Evolutionary conservation across 2,113 vertebrate species (phyloP).

Genomic region (Cercopithecus mona): DNA sequence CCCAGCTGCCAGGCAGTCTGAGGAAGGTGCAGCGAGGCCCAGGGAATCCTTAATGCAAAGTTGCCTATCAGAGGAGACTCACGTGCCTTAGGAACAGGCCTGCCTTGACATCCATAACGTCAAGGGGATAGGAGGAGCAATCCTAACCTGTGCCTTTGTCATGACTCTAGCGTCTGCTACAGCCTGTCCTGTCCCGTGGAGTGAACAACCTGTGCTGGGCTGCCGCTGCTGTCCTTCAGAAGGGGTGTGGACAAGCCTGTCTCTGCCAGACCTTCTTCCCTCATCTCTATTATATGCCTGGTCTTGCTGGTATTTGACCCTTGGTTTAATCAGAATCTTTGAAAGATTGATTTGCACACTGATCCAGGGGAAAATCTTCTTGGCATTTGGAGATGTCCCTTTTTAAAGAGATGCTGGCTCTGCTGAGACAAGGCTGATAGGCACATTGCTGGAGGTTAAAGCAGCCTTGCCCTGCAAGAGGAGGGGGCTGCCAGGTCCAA

Average conservation of each 20-base stretch:
- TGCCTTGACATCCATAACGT: background rate
- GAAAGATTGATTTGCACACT: background rate
- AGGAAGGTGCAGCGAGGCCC: background rate
- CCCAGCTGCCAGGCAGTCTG: too few relatives aligned
- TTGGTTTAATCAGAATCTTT: background rate
- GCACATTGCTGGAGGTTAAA: background rate
- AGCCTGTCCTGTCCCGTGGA: fast-evolving
- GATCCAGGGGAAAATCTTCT: background rate
- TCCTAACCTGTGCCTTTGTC: background rate
- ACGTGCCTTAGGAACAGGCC: fast-evolving
- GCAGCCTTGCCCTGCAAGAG: too few relatives aligned
- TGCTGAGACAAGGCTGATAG: background rate
- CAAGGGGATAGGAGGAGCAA: background rate
- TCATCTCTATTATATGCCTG: background rate
- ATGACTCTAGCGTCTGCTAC: background rate
- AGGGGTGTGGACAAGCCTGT: background rate
- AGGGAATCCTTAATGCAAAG: background rate
- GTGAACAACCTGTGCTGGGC: background rate
- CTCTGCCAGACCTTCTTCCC: background rate
- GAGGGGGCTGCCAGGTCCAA: background rate
- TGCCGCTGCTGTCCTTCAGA: background rate
- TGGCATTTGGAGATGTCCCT: background rate
- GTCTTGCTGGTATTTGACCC: background rate
- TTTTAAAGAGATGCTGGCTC: background rate
- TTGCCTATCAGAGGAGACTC: background rate